Conservation (phyloP, 2,888 invertebrate species). For the Drosophila ochracea region DNA sequence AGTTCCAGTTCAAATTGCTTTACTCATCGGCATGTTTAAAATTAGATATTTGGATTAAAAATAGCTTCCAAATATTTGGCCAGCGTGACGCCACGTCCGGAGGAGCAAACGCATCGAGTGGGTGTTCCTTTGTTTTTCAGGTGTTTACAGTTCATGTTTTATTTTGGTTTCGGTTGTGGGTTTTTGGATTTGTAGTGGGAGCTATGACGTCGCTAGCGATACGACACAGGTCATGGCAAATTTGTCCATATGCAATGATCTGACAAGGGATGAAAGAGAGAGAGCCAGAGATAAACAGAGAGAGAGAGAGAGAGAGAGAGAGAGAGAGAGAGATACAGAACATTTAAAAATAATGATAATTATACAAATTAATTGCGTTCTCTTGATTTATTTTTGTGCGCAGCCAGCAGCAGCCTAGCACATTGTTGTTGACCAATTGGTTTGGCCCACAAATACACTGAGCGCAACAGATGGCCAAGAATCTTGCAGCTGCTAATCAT, state of each 20-base stretch:
- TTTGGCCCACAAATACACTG: neutral
- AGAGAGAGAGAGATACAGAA: neutral
- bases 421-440: conserved; percentile 5
- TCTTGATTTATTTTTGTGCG: neutral
- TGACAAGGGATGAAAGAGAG: neutral
- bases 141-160: conserved; percentile 38
- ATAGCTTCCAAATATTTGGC: conserved; percentile 29
- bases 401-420: neutral
- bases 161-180: neutral
- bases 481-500: neutral
- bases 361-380: conserved; percentile 8
- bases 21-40: conserved; percentile 21
- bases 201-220: conserved; percentile 25
- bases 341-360: neutral
- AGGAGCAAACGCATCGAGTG: conserved; percentile 29
- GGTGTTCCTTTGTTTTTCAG: conserved; percentile 24
- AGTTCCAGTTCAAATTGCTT: conserved; percentile 20
- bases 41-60: conserved; percentile 35
- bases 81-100: conserved; percentile 45
- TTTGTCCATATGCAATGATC: conserved; percentile 1
- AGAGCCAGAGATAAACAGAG: no score
- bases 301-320: neutral
- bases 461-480: neutral
- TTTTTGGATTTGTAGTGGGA: neutral
- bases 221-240: neutral